Evolutionary conservation across 2,797 vertebrate genomes (phyloP).

Genomic region (Bradypodion ventrale): DNA sequence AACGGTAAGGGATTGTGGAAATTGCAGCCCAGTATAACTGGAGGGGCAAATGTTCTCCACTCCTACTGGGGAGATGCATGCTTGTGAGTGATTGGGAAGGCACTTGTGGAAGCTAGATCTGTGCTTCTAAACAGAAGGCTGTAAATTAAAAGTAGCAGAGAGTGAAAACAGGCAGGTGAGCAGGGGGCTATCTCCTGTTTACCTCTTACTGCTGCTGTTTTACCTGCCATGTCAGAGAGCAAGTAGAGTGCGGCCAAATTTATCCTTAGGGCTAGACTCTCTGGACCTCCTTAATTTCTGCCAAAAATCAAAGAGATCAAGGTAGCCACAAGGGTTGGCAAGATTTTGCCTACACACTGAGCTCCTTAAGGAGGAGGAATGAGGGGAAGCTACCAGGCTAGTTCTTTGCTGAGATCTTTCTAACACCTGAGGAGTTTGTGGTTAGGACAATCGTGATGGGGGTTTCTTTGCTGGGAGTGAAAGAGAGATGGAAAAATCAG

Average conservation of each 20-base stretch:
- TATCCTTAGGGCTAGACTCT: neutral
- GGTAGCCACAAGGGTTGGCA: neutral
- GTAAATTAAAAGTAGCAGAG: neutral
- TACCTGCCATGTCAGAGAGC: neutral
- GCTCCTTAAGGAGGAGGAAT: neutral
- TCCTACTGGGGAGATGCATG: neutral
- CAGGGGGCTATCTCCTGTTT: neutral
- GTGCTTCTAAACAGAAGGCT: neutral
- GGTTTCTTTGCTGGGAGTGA: neutral
- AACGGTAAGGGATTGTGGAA: neutral
- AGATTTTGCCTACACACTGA: neutral
- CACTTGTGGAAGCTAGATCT: neutral
- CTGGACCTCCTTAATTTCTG: neutral
- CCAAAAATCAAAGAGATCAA: neutral
- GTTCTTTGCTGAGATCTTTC: neutral
- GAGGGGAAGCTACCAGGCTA: too few species aligned
- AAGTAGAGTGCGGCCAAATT: neutral
- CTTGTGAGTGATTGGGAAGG: neutral
- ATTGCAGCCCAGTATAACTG: neutral
- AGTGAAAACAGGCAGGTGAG: neutral
- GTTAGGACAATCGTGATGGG: accelerated
- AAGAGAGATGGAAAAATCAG: conserved; percentile 24
- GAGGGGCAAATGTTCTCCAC: neutral
- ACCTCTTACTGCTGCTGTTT: neutral
- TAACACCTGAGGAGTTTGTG: neutral